Base-by-base conservation (phyloP, 2,113 vertebrate genomes). In the Neolamprologus caudopunctatus region DNA sequence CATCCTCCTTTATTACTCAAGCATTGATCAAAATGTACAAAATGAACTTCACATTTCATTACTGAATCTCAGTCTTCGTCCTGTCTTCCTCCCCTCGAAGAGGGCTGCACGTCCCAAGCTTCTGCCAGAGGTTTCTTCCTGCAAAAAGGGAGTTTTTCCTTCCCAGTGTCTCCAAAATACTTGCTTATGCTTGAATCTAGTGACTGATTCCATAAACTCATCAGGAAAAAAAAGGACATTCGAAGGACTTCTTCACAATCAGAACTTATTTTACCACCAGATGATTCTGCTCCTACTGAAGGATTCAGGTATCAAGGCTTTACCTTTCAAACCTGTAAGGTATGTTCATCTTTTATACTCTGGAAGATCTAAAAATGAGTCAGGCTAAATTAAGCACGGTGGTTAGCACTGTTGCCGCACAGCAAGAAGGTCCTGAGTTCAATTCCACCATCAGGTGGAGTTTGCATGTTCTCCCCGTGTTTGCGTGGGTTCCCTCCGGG, bases 81-180 rank as follows among this genome's bases (percentile, higher is more conserved):
- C 58, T 35, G 2, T 63, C 58, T 7, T 66, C 31, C 17, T 63
- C 4, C 3, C 31, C 31, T 35, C 31, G 17, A 4, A 35, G 58
- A 63, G 0, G 31, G 31, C 17, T 11, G 17, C 58, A 63, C 16
- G 0, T 63, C 58, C 58, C 17, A n/a, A 63, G 58, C 31, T 63
- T 63, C 17, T 35, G 58, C 58, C 17, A n/a, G 31, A 63, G 0
- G 58, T 2, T 63, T 12, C 17, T 12, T 63, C 31, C 17, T 35
- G 1, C 9, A 4, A 63, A 35, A 35, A 7, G 31, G 31, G 17
- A 35, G 31, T 63, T 63, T 63, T 35, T 63, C 31, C 17, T 35
- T 63, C 58, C 28, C 58, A 4, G 0, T 0, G 16, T 63, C 31
- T 63, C 58, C 31, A 12, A 19, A 35, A 63, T n/a, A 63, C 58